phyloP scores from a whole-genome alignment of 2,888 invertebrate species.

The Plusia festucae region DNA sequence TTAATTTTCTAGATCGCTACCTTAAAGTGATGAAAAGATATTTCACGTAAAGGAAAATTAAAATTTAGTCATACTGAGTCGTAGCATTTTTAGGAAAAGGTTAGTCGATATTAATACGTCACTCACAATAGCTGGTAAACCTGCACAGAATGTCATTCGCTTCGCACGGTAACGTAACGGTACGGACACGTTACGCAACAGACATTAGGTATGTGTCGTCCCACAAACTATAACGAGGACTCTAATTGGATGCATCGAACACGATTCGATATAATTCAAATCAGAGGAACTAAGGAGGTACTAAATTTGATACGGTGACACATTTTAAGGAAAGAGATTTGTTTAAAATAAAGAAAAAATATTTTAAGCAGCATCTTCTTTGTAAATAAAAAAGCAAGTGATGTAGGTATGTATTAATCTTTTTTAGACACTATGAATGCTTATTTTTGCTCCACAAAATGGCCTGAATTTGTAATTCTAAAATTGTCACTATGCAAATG shows the following conservation, averaged over 20 bases:
- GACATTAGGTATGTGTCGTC: slow-evolving; percentile 53
- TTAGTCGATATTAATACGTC: neutral
- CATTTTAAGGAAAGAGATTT: too few species aligned
- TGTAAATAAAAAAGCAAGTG: too few species aligned
- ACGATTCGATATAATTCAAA: slow-evolving; percentile 43
- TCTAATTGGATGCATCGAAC: slow-evolving; percentile 46
- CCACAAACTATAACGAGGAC: slow-evolving; percentile 50
- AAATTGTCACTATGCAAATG: slow-evolving; percentile 2
- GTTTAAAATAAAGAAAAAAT: too few species aligned
- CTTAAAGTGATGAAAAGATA: too few species aligned
- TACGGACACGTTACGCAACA: slow-evolving; percentile 52
- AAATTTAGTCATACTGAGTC: neutral
- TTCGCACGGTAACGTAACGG: slow-evolving; percentile 50
- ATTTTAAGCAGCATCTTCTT: too few species aligned
- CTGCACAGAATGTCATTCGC: slow-evolving; percentile 41
- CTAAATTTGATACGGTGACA: too few species aligned
- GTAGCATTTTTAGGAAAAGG: neutral
- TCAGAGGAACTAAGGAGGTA: slow-evolving; percentile 29
- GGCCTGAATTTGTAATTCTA: too few species aligned
- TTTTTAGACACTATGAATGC: too few species aligned
- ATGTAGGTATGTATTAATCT: too few species aligned
- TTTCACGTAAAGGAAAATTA: neutral
- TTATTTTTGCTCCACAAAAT: too few species aligned
- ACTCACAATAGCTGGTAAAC: neutral
- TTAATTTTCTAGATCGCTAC: too few species aligned